Percentiles rank a stretch among this genome's conserved stretches.
Conservation (phyloP, 2,888 invertebrate genomes). For the Polyploca ridens region DNA sequence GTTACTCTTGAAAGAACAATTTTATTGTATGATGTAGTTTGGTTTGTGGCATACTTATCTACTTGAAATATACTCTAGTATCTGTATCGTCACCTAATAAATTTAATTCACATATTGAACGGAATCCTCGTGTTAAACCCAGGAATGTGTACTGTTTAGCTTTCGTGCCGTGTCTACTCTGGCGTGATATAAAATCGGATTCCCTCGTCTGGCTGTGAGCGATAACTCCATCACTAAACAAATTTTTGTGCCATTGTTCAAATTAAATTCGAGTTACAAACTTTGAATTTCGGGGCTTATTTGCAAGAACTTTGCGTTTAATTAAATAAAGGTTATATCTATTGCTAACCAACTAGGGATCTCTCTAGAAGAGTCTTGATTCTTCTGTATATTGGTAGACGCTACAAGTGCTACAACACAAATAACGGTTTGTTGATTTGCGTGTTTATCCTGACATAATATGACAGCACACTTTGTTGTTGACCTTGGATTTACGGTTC, state of each 20-base stretch:
- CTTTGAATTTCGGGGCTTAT: slow-evolving; percentile 18
- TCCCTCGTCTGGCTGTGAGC: slow-evolving; percentile 43
- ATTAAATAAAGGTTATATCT: neutral
- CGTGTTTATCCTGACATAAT: neutral
- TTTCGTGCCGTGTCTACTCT: slow-evolving; percentile 9
- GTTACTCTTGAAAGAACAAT: too few relatives aligned
- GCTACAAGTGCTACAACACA: neutral
- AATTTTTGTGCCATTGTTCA: slow-evolving; percentile 44
- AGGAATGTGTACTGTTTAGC: neutral
- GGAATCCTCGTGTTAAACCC: neutral
- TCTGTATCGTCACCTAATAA: neutral
- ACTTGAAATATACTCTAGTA: too few relatives aligned
- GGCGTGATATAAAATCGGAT: slow-evolving; percentile 48
- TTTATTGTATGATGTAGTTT: too few relatives aligned
- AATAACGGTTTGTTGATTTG: neutral
- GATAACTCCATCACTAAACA: slow-evolving; percentile 41
- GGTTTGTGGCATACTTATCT: too few relatives aligned
- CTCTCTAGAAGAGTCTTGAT: too few relatives aligned
- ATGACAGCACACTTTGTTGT: neutral
- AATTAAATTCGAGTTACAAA: slow-evolving; percentile 14
- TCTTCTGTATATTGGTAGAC: neutral
- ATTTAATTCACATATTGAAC: neutral
- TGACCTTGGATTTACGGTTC: neutral
- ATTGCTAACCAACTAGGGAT: too few relatives aligned
- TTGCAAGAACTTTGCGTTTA: slow-evolving; percentile 12